Evolutionary conservation across 1,140 invertebrate species (phyloP), one percentile per base, ranked within the genome.

Genomic region (Dendroctonus valens): DNA sequence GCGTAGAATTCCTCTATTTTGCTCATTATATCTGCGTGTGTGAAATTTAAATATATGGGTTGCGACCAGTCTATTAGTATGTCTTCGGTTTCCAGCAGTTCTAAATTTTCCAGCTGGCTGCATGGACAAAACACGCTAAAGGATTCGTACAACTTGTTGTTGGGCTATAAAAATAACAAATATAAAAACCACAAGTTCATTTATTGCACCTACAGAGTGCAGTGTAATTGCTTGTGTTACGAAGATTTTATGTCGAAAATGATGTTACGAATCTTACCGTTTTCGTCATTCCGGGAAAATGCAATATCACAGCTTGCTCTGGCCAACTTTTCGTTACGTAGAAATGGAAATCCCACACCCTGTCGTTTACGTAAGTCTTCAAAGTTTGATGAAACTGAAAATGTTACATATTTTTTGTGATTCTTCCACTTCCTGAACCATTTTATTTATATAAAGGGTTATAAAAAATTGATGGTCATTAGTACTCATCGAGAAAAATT

Each of bases 341-440:
- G 84, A 92, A 92, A 81, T 91, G 83, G 81, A 93, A 93, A 75
- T 92, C 87, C 90, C 90, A 92, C 78, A 93, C 89, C 76, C 86
- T 86, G 80, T 93, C 90, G 80, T 87, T 87, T 78, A 91, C 85
- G 83, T 88, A 92, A 81, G 91, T 93, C 83, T 89, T 85, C 78
- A 93, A 83, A 73, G 91, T 92, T 82, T 92, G 90, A 83, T 93
- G 91, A 84, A 93, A 91, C 90, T 92, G 82, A 38, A 85, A 86
- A 46, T 46, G 44, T 11, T 11, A 46, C 44, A 9, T 26, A 26
- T 26, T 26, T 26, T 26, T 26, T 2, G 26, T 26, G 26, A 3
- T 26, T 26, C 26, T 26, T 26, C 26, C 26, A 26, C 26, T 26
- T 26, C 26, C 26, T 26, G 26, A 26, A n/a, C n/a, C n/a, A n/a